Evolutionary conservation across 2,113 vertebrate genomes (phyloP).

Genomic region (Psammodynastes pulverulentus): DNA sequence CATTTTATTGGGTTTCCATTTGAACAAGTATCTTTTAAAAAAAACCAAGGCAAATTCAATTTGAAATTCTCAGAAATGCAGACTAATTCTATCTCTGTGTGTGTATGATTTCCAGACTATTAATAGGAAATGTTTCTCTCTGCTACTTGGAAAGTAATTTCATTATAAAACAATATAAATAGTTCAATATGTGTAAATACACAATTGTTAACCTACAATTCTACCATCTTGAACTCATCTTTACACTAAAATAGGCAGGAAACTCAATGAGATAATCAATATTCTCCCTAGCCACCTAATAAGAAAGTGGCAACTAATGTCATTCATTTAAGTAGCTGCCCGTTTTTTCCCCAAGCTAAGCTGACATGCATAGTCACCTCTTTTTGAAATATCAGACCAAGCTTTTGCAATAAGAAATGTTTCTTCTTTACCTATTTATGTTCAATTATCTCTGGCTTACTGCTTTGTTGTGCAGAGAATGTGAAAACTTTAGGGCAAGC

Average conservation of each 20-base stretch:
- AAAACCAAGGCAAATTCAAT: constrained; percentile 38
- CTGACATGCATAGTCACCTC: not conserved
- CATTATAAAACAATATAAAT: constrained; percentile 53
- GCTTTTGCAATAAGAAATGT: not conserved
- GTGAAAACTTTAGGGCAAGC: not conserved
- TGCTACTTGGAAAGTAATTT: constrained; percentile 48
- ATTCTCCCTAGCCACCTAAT: not conserved
- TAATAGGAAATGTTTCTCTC: constrained; percentile 46
- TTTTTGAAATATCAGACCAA: not conserved
- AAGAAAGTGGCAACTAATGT: not conserved
- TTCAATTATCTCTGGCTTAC: not conserved
- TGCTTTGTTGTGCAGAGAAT: not conserved
- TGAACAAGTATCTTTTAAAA: not conserved
- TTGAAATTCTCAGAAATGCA: constrained; percentile 60
- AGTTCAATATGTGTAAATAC: not conserved
- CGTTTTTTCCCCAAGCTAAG: not conserved
- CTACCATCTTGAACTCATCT: not conserved
- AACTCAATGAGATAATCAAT: not conserved
- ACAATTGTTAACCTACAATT: not conserved
- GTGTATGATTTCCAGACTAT: constrained; percentile 41
- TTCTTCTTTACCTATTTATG: not conserved
- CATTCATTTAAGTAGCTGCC: not conserved
- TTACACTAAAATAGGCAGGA: not conserved
- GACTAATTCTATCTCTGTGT: constrained; percentile 45
- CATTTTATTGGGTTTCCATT: not conserved